Evolutionary conservation across 2,888 invertebrate species (phyloP), one percentile per base, ranked within the genome.

Genomic region (Himalopsyche japonica): DNA sequence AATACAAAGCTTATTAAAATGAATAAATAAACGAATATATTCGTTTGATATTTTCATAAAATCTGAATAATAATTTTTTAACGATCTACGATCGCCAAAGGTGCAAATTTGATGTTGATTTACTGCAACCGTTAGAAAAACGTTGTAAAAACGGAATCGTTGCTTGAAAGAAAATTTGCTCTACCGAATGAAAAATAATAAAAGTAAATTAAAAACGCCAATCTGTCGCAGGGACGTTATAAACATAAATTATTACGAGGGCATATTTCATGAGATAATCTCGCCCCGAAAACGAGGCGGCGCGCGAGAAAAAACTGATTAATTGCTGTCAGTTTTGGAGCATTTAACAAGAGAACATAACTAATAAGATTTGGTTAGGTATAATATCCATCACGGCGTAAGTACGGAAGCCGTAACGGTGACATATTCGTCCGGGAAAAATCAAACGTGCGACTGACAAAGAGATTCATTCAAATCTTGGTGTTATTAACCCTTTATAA

Each of bases 331-430:
- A 81, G 85, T 79, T 86, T 84, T 85, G 86, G 86, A 82, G 85
- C 86, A 86, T 86, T 86, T 86, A 84, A 86, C 86, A 43, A 83
- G 86, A 86, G 83, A 85, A 86, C 85, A 80, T 84, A 84, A 83
- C 85, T 86, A 84, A 86, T 84, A 86, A 86, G 85, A 83, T 80
- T 82, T 76, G 81, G 79, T 81, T 78, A 57, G 84, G 82, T 48
- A 77, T 57, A 79, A 84, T 85, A 86, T 86, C 81, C 86, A 86
- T 86, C 86, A 86, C 81, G 82, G 79, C 48, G 79, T 84, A 84
- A 81, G 76, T 84, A 64, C 47, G 82, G 84, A 84, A 81, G 79
- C 79, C 27, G 57, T 78, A 34, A 48, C 64, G 82, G 82, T 85
- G 85, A 85, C 85, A 80, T 80, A 37, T 57, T 79, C 85, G 82